Percentiles rank a stretch among this genome's conserved stretches.
phyloP scores from a whole-genome alignment of 1,140 invertebrate species.

The Pseudoatta argentina region DNA sequence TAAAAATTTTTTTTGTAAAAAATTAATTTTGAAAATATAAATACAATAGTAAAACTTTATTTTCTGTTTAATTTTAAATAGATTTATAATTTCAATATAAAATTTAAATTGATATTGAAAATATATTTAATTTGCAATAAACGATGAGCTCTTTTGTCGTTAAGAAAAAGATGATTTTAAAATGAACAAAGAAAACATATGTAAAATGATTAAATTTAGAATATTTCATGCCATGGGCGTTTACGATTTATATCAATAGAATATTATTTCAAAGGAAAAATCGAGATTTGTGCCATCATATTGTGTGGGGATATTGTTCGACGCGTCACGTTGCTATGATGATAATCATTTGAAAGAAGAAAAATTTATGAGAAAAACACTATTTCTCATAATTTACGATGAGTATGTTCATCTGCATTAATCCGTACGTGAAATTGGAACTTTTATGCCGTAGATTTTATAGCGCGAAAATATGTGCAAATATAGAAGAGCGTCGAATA shows the following conservation, averaged over 20 bases:
- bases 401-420: neutral
- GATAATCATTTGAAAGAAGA: conserved; percentile 62
- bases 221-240: neutral
- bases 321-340: conserved; percentile 38
- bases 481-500: neutral
- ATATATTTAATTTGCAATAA: neutral
- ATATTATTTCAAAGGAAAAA: conserved; percentile 60
- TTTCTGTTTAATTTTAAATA: neutral
- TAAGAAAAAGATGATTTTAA: neutral
- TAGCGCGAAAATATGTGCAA: neutral
- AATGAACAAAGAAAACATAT: neutral
- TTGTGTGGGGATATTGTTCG: conserved; percentile 41
- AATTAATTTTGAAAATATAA: neutral
- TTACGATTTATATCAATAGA: neutral
- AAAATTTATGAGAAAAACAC: conserved; percentile 58
- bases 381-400: conserved; percentile 17
- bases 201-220: neutral
- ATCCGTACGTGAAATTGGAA: conserved; percentile 2
- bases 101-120: neutral
- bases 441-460: conserved; percentile 11
- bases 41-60: conserved; percentile 7
- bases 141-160: neutral
- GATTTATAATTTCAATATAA: neutral
- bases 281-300: conserved; percentile 29
- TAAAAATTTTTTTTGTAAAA: neutral